phyloP scores from a whole-genome alignment of 2,113 vertebrate species.

The Zosterops pallidus region DNA sequence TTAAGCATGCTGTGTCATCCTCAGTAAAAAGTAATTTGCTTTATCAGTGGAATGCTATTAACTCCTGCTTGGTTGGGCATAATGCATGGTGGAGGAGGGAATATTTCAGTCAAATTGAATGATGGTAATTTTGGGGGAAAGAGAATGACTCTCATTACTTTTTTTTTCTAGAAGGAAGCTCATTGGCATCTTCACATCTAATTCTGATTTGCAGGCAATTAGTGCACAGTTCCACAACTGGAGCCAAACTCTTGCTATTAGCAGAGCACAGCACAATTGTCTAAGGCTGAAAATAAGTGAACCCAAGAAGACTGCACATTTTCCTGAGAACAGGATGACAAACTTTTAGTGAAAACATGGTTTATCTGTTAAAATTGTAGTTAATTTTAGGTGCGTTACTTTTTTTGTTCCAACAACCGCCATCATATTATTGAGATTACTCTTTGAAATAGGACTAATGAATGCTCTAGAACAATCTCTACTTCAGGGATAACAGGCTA shows the following conservation, averaged over 20 bases:
- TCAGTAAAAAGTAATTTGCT: slow-evolving; percentile 8
- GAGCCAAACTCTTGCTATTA: neutral
- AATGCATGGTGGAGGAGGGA: slow-evolving; percentile 1
- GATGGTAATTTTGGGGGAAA: neutral
- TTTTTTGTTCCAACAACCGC: neutral
- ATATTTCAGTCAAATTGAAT: neutral
- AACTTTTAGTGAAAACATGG: neutral
- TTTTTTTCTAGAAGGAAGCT: neutral
- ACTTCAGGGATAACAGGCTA: neutral
- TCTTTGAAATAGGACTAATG: neutral
- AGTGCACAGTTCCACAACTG: neutral
- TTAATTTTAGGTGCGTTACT: neutral
- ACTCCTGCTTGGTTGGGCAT: neutral
- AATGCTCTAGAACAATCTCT: neutral
- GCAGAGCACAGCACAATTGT: neutral
- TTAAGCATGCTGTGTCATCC: slow-evolving; percentile 41
- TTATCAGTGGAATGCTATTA: slow-evolving; percentile 13
- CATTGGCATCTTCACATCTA: neutral
- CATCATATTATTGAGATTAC: rapidly evolving
- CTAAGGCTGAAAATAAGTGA: neutral
- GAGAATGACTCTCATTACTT: neutral
- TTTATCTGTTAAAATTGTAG: neutral
- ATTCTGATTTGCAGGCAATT: neutral
- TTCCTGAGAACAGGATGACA: neutral
- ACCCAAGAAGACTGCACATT: neutral